Base-by-base conservation (phyloP, 2,113 vertebrate species). In the Chaenocephalus aceratus region DNA sequence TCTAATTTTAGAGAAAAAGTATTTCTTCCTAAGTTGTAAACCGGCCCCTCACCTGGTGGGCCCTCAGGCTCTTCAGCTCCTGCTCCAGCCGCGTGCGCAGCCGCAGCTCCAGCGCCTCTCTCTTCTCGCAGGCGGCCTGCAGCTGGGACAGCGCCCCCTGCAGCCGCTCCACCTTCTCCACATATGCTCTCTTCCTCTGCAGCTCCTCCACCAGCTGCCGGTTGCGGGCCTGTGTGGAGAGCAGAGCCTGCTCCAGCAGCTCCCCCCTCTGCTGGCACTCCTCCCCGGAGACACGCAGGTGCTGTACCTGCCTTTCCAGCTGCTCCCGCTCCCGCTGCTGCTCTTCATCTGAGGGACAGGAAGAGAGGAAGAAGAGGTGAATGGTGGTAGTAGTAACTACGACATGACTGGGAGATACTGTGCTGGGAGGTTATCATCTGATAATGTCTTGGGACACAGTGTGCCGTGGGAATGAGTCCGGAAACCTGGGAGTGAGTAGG, bases 111-210 rank as follows among this genome's bases (percentile, higher is more conserved):
- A 99, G 92, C 59, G 95, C 93, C 82, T 99, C 98, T 2, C 98
- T 93, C 93, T 99, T 99, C 92, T 99, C 97, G 0, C 98, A 99
- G 18, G 97, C 98, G 0, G 96, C 97, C 93, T 99, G 98, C 85
- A 99, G 96, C 93, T 99, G 98, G n/a, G 93, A 96, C 48, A 99
- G 94, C 0, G 98, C 95, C 54, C 97, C 96, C 93, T 99, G 98
- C 85, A 99, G 94, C 78, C 96, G 77, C 88, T 99, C 97, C 77
- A 99, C 98, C 88, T 99, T 99, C 90, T 98, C 97, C 75, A 99
- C 97, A 0, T 99, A 99, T 0, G 98, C 98, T 52, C 96, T 90
- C 79, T 99, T 99, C 92, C 96, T 96, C 36, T 95, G 93, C 63
- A 99, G 94, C 86, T 99, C 98, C 0, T 97, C 97, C 83, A 98